Evolutionary conservation across 2,797 vertebrate genomes (phyloP).

Genomic region (Siniperca scherzeri): DNA sequence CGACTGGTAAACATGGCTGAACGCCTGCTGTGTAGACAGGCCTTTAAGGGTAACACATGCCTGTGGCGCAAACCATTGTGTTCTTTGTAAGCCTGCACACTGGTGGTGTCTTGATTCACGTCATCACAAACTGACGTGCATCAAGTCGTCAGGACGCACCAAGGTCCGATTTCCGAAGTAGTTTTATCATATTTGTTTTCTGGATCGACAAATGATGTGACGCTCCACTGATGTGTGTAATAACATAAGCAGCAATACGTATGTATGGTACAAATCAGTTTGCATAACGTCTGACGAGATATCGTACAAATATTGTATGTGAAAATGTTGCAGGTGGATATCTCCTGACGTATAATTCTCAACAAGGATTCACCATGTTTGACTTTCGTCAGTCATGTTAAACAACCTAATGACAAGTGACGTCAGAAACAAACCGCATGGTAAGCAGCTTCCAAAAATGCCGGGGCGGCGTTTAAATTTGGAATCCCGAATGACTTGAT

Average conservation of each 20-base stretch:
- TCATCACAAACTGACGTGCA: not conserved
- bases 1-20: too few relatives aligned
- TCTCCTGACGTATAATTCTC: not conserved
- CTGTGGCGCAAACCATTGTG: not conserved
- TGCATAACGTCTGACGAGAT: not conserved
- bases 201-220: not conserved
- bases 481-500: conserved; percentile 61
- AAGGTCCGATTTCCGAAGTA: not conserved
- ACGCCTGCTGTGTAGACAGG: not conserved
- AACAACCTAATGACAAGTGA: conserved; percentile 11
- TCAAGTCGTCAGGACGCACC: not conserved
- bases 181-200: not conserved
- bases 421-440: conserved; percentile 22
- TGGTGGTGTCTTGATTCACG: not conserved
- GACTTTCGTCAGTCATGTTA: conserved; percentile 2
- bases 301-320: not conserved
- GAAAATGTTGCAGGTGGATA: not conserved
- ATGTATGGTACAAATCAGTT: not conserved
- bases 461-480: conserved; percentile 35
- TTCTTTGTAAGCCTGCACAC: not conserved
- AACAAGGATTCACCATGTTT: not conserved
- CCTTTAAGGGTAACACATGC: not conserved
- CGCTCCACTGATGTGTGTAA: not conserved
- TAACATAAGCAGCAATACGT: not conserved
- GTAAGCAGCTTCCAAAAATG: conserved; percentile 30